Evolutionary conservation across 2,888 invertebrate species (phyloP), one percentile per base, ranked within the genome.

Genomic region (Malthinus flaveolus): DNA sequence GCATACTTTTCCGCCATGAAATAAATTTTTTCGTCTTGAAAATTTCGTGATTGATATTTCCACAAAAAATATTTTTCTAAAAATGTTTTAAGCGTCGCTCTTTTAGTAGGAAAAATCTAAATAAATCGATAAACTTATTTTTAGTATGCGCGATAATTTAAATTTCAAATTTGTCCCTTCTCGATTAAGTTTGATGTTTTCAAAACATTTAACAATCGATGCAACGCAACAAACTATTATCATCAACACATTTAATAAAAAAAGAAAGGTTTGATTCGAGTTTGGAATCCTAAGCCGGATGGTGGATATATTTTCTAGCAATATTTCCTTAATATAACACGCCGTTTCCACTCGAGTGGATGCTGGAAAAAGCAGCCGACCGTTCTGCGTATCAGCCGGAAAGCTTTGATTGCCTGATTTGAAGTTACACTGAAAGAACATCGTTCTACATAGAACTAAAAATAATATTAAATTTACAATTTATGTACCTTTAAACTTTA

Each of bases 401-500:
- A 59, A 59, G 62, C 62, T 62, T 62, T 62, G 62, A 62, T 62
- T 62, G 59, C 62, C 62, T 50, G 53, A 56, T 52, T 54, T 59
- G 50, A 34, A 59, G 59, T 59, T 59, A 59, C 39, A 58, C 63
- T 49, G 61, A 66, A 66, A 63, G 60, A 62, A 62, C 64, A 49
- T 62, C 62, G 47, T 59, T 59, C 49, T 63, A 52, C 50, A 42
- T 50, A 54, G 59, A 49, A 63, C 66, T 64, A 60, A 61, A 66
- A 68, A 68, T 65, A 66, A 65, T 68, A 68, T 68, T 65, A 67
- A 68, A 66, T 68, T 67, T 67, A 66, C 68, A 61, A 64, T 64
- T 61, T 62, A 62, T 55, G 52, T 66, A 63, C 66, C 66, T 61
- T 64, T 62, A 58, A 64, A 67, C 63, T 61, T 61, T 67, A 61